Conservation (phyloP, 2,113 vertebrate species). For the Patagioenas fasciata region DNA sequence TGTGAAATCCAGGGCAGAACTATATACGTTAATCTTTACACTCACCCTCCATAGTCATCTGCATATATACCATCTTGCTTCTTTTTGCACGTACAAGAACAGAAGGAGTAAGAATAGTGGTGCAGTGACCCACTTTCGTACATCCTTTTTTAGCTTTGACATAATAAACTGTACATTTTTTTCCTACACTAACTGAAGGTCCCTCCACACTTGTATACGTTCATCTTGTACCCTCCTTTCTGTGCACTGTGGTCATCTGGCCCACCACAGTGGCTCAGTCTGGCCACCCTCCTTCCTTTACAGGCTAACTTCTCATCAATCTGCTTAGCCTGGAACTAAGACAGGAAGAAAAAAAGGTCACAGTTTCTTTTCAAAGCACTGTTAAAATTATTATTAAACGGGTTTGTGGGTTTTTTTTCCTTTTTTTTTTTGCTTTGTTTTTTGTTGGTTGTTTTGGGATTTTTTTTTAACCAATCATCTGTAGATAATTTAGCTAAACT, state of each 20-base stretch:
- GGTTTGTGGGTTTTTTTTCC: neutral
- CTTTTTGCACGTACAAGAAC: slow-evolving; percentile 27
- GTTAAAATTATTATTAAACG: neutral
- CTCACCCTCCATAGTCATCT: slow-evolving; percentile 30
- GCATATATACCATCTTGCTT: slow-evolving; percentile 61
- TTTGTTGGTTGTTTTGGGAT: too few relatives aligned
- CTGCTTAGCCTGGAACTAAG: neutral
- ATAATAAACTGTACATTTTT: neutral
- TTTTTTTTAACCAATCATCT: neutral
- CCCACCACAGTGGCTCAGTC: neutral
- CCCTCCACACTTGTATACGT: neutral
- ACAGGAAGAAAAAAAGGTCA: neutral
- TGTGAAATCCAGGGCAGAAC: slow-evolving; percentile 42
- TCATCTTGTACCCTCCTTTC: too few relatives aligned
- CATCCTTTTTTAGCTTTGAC: neutral
- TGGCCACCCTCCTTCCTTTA: neutral
- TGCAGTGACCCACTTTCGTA: slow-evolving; percentile 52
- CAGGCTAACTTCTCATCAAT: neutral
- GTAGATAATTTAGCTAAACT: neutral
- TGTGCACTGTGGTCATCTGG: neutral
- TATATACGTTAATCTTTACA: slow-evolving; percentile 38
- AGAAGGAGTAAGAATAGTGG: slow-evolving; percentile 60
- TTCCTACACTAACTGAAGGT: neutral
- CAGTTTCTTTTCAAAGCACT: neutral
- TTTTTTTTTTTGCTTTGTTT: neutral